A percentile compares a stretch with the other conserved stretches of the same genome.
Evolutionary conservation across 1,140 invertebrate species (phyloP).

Genomic region (Thalassaphorura encarpata): DNA sequence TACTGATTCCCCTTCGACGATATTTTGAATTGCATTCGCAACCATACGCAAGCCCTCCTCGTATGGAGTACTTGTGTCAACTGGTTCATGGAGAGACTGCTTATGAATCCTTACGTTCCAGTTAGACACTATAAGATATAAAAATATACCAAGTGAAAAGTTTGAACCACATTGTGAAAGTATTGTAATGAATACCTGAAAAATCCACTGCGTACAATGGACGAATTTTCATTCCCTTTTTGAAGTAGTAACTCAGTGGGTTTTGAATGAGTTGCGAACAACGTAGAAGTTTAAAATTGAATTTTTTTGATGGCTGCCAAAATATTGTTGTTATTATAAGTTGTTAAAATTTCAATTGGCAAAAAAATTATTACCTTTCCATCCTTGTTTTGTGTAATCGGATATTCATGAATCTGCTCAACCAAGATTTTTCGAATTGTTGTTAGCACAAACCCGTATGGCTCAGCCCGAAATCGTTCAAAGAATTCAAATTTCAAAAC

Average conservation of each 20-base stretch:
- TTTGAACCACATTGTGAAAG: no score
- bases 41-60: constrained; percentile 13
- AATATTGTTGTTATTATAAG: no score
- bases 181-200: constrained; percentile 5
- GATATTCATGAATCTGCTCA: constrained; percentile 2
- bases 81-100: constrained; percentile 4
- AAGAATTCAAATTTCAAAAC: constrained; percentile 19
- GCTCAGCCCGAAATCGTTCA: constrained; percentile 1
- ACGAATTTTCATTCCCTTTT: constrained; percentile 2
- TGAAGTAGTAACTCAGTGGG: constrained; percentile 9
- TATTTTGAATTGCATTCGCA: constrained; percentile 3
- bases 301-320: constrained; percentile 7
- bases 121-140: constrained; percentile 9
- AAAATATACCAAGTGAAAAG: no score
- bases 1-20: constrained; percentile 6
- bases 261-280: not conserved
- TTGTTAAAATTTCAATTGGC: no score
- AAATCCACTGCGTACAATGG: constrained; percentile 17
- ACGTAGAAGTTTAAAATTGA: not conserved
- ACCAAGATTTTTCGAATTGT: constrained; percentile 10
- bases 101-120: constrained; percentile 4
- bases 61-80: constrained; percentile 1
- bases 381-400: constrained; percentile 13
- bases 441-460: constrained; percentile 6
- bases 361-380: constrained; percentile 15